Evolutionary conservation across 2,113 vertebrate species (phyloP).

Genomic region (Cochlearius cochlearius): DNA sequence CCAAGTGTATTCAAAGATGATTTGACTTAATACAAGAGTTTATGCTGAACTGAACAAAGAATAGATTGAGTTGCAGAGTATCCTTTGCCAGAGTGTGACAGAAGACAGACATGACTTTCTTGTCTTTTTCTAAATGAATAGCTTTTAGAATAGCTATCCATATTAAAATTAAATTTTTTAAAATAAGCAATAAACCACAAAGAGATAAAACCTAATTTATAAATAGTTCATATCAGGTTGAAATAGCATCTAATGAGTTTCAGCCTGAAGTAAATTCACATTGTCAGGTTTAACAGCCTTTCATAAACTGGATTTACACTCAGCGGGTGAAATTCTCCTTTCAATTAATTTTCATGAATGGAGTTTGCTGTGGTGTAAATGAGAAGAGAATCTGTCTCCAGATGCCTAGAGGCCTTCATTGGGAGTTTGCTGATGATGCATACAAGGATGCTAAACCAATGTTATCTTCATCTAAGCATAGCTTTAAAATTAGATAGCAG

Average conservation of each 20-base stretch:
- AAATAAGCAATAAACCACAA: neutral
- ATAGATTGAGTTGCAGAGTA: neutral
- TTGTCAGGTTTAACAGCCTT: constrained; percentile 5
- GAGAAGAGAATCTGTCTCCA: constrained; percentile 5
- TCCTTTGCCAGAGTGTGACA: neutral
- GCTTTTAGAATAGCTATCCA: neutral
- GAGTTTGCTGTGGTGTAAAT: neutral
- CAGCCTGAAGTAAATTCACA: constrained; percentile 14
- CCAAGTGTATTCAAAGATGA: neutral
- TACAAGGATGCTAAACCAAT: neutral
- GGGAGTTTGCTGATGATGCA: constrained; percentile 34
- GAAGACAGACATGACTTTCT: neutral
- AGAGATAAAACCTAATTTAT: neutral
- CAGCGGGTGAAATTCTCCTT: neutral
- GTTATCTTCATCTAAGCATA: constrained; percentile 18
- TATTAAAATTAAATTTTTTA: neutral
- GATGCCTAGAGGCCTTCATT: neutral
- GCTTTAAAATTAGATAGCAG: constrained; percentile 38
- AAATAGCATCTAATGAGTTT: constrained; percentile 24
- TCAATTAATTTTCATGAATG: constrained; percentile 34
- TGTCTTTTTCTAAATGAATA: neutral
- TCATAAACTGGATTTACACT: constrained; percentile 24
- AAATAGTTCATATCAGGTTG: neutral
- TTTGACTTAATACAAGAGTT: neutral
- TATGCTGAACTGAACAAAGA: neutral